Evolutionary conservation across 2,888 invertebrate genomes (phyloP).

Genomic region (Dorcus parallelipipedus): DNA sequence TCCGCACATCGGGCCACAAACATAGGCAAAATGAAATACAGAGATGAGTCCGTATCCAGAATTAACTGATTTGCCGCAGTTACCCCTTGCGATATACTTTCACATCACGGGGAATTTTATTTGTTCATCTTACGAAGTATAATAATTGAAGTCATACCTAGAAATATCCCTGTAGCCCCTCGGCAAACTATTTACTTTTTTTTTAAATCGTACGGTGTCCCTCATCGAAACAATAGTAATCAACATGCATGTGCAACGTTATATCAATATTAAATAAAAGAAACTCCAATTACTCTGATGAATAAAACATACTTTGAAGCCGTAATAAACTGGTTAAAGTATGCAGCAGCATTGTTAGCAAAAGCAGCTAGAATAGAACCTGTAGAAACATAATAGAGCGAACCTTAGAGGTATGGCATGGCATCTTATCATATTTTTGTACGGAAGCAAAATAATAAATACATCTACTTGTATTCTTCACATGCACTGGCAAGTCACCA

Average conservation of each 20-base stretch:
- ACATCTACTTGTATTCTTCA: too few relatives aligned
- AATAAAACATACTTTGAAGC: constrained; percentile 4
- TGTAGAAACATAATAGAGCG: constrained; percentile 1
- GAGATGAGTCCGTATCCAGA: neutral
- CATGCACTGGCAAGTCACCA: too few relatives aligned
- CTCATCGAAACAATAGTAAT: constrained; percentile 16
- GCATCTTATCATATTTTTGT: neutral
- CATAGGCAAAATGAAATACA: neutral
- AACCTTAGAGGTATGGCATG: constrained; percentile 16
- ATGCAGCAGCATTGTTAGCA: constrained; percentile 24
- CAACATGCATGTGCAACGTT: constrained; percentile 30
- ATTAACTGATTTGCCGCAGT: neutral
- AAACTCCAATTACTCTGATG: constrained; percentile 16
- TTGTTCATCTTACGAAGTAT: neutral
- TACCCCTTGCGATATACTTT: neutral
- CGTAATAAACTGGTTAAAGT: constrained; percentile 11
- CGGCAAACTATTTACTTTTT: constrained; percentile 14
- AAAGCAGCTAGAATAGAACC: constrained; percentile 11
- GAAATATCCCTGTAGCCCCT: constrained; percentile 17
- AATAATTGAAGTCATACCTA: neutral
- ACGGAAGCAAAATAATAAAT: too few relatives aligned
- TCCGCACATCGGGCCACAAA: constrained; percentile 2
- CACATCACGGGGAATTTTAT: neutral
- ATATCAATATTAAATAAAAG: constrained; percentile 12
- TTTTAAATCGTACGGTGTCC: constrained; percentile 32